Conservation (phyloP, 2,888 invertebrate genomes). For the Caenorhabditis macrosperma region DNA sequence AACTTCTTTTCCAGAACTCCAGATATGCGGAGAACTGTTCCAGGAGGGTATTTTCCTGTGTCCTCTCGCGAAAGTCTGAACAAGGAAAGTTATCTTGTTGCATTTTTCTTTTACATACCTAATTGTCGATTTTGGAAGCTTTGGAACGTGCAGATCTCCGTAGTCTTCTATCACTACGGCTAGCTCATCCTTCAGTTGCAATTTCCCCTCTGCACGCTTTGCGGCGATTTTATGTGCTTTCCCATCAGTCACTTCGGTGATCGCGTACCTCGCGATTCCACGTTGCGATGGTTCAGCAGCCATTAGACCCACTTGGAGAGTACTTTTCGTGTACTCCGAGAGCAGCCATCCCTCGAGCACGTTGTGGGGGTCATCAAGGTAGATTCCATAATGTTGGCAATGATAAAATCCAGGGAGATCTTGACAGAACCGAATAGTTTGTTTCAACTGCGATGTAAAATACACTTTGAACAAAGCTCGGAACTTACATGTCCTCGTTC, state of each 20-base stretch:
- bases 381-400: background rate
- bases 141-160: background rate
- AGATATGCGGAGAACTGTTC: background rate
- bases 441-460: slow-evolving; percentile 6
- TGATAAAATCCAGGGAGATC: slow-evolving; percentile 27
- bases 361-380: slow-evolving; percentile 33
- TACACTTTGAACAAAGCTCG: background rate
- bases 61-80: background rate
- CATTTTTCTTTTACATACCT: background rate
- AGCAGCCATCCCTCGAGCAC: slow-evolving; percentile 20
- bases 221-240: background rate
- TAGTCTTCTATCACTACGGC: slow-evolving; percentile 1
- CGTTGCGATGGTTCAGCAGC: slow-evolving; percentile 15
- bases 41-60: background rate
- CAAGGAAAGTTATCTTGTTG: no score
- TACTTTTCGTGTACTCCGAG: background rate
- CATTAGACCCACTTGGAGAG: slow-evolving; percentile 19
- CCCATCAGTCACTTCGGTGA: slow-evolving; percentile 9
- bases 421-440: background rate
- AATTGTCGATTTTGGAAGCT: slow-evolving; percentile 14
- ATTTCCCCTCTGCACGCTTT: background rate
- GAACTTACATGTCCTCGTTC: slow-evolving; percentile 1
- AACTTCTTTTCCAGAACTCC: background rate
- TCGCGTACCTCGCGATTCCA: slow-evolving; percentile 17
- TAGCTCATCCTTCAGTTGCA: background rate